These are phyloP conservation scores for Uromys caudimaculatus DNA, from an alignment of 2,797 vertebrate species.

Conservation along the genomic window DNA sequence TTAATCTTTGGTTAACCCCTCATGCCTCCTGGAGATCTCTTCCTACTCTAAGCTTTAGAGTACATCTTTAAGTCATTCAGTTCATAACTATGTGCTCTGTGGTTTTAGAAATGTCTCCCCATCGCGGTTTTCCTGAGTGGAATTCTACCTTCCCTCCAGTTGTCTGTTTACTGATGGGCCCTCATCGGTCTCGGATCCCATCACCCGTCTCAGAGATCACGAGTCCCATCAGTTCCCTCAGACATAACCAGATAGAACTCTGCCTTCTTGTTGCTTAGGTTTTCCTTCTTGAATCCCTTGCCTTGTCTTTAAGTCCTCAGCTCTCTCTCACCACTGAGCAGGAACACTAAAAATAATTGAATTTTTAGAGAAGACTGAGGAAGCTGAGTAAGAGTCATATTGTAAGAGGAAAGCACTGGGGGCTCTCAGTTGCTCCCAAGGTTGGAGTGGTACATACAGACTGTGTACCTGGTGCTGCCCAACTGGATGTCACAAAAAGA, in stretches of 20 bases:
- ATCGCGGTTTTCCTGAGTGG: background rate
- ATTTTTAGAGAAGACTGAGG: background rate
- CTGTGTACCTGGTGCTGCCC: background rate
- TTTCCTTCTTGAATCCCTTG: background rate
- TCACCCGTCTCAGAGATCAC: background rate
- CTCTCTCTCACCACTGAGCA: background rate
- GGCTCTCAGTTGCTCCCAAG: background rate
- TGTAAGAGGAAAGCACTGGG: background rate
- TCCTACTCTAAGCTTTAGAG: slow-evolving; percentile 12
- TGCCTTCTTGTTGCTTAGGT: background rate
- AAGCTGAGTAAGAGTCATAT: background rate
- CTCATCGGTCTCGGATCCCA: background rate
- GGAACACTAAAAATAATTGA: background rate
- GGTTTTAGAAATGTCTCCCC: background rate
- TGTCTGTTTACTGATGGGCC: background rate
- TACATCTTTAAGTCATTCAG: background rate
- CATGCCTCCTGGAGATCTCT: background rate
- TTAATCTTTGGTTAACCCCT: background rate
- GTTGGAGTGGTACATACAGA: background rate
- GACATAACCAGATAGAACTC: background rate
- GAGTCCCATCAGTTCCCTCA: background rate
- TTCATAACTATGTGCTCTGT: background rate
- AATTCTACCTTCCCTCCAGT: background rate
- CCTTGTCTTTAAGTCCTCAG: background rate
- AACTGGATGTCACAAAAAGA: background rate